Evolutionary conservation across 1,140 invertebrate genomes (phyloP), one percentile per base, ranked within the genome.

Genomic region (Heliconius hermathena): DNA sequence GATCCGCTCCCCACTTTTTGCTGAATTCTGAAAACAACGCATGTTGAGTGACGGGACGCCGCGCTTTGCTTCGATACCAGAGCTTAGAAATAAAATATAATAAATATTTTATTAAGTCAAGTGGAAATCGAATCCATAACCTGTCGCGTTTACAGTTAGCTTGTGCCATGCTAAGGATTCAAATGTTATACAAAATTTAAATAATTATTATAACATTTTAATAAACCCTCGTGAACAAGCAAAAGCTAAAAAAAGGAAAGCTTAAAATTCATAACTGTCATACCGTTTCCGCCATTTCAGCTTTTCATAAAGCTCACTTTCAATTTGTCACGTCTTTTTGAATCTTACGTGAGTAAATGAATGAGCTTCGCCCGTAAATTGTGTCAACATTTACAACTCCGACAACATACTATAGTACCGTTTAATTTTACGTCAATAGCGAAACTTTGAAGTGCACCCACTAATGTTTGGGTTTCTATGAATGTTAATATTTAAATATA

Each of bases 331-430:
- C 60, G 60, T 66, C 60, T 26, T 66, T 66, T 66, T 66, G 60
- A 66, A 66, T 66, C 60, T 29, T 66, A 11, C 26, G 26, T 13
- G 9, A 29, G 60, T 29, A 66, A 66, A 66, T 66, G 60, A 16
- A 66, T 66, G 60, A 22, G 60, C 26, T 29, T 29, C 26, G 4
- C 22, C 22, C 26, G 26, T 29, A 66, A 66, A 66, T 66, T 66
- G 60, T 66, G 60, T 66, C 60, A 66, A 66, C 60, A n/a, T 66
- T 66, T 66, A 66, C 60, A 66, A 66, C 60, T 66, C 60, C 60
- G 60, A 22, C 60, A 22, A 22, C n/a, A 22, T 8, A 57, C 26
- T 26, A 26, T 26, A 26, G n/a, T 9, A 3, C 52, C 1, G 20
- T 22, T 57, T 66, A 66, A 66, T 66, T 66, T 66, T 26, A 66